Evolutionary conservation across 2,113 vertebrate species (phyloP), one percentile per base, ranked within the genome.

Genomic region (Sapajus apella): DNA sequence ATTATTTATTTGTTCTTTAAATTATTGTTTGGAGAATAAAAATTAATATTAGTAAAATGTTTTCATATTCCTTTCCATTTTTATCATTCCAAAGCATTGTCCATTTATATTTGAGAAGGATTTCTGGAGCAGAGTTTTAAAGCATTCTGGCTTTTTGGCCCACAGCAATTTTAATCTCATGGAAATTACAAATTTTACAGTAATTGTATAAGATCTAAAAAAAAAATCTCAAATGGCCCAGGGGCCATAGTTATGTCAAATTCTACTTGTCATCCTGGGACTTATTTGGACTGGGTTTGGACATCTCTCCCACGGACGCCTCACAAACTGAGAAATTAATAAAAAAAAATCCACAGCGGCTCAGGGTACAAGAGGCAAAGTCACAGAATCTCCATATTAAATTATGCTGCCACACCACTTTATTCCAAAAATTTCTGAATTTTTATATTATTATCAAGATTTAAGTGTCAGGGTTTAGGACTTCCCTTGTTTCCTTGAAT

Each of bases 311-410:
- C 68, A 82, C 43, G 94, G 93, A 83, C 91, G 79, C 32, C 82
- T 96, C 72, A 92, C n/a, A 89, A 95, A 88, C 14, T 64, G 77
- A 97, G 96, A 97, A 98, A 95, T 97, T 95, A 96, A 88, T 95
- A 93, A 89, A 90, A 92, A 68, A 95, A 68, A 95, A 94, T 35
- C 87, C 64, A 89, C 77, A 96, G 13, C 5, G 82, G 72, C 79
- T 95, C 61, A 83, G 96, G 88, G 75, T 86, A 80, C 37, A 97
- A 87, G 82, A 97, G 77, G 83, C 95, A 97, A 97, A 97, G 94
- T 89, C 96, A 52, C 92, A 45, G 20, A 97, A 84, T 70, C 81
- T 90, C 87, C 58, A 85, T 93, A 85, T 87, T 61, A 92, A 96
- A 91, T 97, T 96, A 84, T 90, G 47, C 55, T 76, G 30, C 72